phyloP scores from a whole-genome alignment of 2,888 invertebrate genomes.

The Anthophora plumipes region DNA sequence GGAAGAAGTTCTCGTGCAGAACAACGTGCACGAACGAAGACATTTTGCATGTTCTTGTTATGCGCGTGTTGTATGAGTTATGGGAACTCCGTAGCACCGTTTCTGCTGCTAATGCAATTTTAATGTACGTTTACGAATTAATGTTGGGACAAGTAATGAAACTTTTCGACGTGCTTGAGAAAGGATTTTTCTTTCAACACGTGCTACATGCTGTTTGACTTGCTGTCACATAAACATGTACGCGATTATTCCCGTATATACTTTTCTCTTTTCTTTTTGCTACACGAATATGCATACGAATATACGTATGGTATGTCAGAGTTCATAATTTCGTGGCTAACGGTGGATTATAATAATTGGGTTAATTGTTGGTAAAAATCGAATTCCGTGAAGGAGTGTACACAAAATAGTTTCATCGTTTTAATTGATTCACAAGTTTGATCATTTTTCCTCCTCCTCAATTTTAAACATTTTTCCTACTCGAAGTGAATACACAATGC shows the following conservation, averaged over 20 bases:
- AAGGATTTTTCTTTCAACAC: conserved; percentile 47
- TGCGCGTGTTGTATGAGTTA: conserved; percentile 58
- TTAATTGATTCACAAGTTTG: conserved; percentile 34
- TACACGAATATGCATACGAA: no score
- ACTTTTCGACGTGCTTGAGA: conserved; percentile 58
- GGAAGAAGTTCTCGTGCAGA: conserved; percentile 18
- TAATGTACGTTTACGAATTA: conserved; percentile 67
- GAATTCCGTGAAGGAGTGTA: background rate
- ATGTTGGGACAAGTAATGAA: conserved; percentile 56
- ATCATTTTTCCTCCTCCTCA: conserved; percentile 11
- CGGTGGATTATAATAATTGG: background rate
- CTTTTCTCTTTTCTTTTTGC: background rate
- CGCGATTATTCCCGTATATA: background rate
- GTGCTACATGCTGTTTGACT: background rate
- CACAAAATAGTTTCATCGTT: conserved; percentile 10
- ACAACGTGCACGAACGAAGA: conserved; percentile 46
- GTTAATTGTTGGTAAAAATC: conserved; percentile 13
- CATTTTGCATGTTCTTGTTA: conserved; percentile 55
- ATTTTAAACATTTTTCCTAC: conserved; percentile 21
- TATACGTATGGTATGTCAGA: background rate
- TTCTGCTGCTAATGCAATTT: conserved; percentile 67
- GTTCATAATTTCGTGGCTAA: background rate
- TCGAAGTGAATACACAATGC: background rate
- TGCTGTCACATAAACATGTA: background rate
- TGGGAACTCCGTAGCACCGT: conserved; percentile 46